phyloP scores from a whole-genome alignment of 2,888 invertebrate genomes.

The Agriopis marginaria region DNA sequence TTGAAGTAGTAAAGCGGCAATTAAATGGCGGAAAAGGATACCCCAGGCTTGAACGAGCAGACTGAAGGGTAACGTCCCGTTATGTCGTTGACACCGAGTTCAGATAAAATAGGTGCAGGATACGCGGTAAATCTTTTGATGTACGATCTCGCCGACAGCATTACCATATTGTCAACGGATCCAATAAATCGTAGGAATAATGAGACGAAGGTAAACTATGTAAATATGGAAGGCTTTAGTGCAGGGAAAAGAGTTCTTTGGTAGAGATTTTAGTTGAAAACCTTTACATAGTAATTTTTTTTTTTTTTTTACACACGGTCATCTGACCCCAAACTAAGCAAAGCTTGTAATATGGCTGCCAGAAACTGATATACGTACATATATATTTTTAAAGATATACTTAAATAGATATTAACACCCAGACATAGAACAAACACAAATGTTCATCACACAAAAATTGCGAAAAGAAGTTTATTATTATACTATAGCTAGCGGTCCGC shows the following conservation, averaged over 20 bases:
- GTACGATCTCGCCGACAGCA: constrained; percentile 45
- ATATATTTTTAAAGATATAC: too few relatives aligned
- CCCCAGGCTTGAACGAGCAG: constrained; percentile 16
- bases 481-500: too few relatives aligned
- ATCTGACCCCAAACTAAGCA: too few relatives aligned
- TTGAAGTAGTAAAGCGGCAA: neutral
- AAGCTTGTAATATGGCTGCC: too few relatives aligned
- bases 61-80: constrained; percentile 26
- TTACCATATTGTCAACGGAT: constrained; percentile 47
- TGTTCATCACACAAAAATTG: too few relatives aligned
- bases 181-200: constrained; percentile 39
- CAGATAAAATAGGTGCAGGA: constrained; percentile 36
- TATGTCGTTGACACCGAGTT: constrained; percentile 49
- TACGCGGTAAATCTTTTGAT: constrained; percentile 50
- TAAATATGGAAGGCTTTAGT: neutral
- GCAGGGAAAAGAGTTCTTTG: neutral
- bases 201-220: constrained; percentile 23
- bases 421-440: too few relatives aligned
- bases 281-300: too few relatives aligned
- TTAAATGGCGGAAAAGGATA: constrained; percentile 19
- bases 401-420: too few relatives aligned
- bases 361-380: too few relatives aligned
- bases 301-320: too few relatives aligned
- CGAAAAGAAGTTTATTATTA: too few relatives aligned
- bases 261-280: neutral